phyloP scores from a whole-genome alignment of 1,140 invertebrate genomes.

The Rhynchophorus ferrugineus region DNA sequence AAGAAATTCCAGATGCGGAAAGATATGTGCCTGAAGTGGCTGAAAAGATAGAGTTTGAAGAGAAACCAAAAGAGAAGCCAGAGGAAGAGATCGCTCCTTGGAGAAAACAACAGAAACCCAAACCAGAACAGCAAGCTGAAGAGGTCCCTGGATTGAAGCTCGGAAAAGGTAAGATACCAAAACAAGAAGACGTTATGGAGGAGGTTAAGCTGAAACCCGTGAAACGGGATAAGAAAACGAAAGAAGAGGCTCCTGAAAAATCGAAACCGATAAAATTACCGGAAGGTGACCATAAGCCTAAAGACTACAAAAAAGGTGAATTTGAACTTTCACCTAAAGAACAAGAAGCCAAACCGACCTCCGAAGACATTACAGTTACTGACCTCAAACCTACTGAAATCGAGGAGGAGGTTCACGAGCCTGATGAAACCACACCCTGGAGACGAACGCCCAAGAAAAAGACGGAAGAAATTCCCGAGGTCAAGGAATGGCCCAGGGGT shows the following conservation, averaged over 20 bases:
- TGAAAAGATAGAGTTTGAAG: slow-evolving; percentile 29
- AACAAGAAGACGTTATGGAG: slow-evolving; percentile 37
- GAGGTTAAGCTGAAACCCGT: slow-evolving; percentile 40
- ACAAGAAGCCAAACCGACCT: slow-evolving; percentile 27
- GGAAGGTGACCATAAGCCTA: slow-evolving; percentile 18
- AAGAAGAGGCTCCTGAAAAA: slow-evolving; percentile 33
- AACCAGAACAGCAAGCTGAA: slow-evolving; percentile 28
- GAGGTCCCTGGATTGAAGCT: slow-evolving; percentile 33
- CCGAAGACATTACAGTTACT: slow-evolving; percentile 29
- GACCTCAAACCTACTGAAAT: slow-evolving; percentile 27
- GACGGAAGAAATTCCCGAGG: slow-evolving; percentile 31
- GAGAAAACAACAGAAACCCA: slow-evolving; percentile 31
- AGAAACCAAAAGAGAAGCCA: slow-evolving; percentile 31
- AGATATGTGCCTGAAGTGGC: slow-evolving; percentile 32
- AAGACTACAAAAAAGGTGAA: slow-evolving; percentile 31
- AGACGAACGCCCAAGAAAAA: slow-evolving; percentile 36
- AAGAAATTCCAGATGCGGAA: slow-evolving; percentile 32
- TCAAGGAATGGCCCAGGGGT: slow-evolving; percentile 42
- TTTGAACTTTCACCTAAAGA: slow-evolving; percentile 29
- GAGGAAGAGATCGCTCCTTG: slow-evolving; percentile 31
- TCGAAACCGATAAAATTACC: slow-evolving; percentile 28
- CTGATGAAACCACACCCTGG: slow-evolving; percentile 36
- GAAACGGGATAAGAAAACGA: slow-evolving; percentile 33
- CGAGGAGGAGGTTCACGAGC: slow-evolving; percentile 27
- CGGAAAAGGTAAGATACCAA: slow-evolving; percentile 37